These are phyloP conservation scores for Rhyacophila evoluta DNA, from an alignment of 2,888 invertebrate species.

Conservation along the genomic window DNA sequence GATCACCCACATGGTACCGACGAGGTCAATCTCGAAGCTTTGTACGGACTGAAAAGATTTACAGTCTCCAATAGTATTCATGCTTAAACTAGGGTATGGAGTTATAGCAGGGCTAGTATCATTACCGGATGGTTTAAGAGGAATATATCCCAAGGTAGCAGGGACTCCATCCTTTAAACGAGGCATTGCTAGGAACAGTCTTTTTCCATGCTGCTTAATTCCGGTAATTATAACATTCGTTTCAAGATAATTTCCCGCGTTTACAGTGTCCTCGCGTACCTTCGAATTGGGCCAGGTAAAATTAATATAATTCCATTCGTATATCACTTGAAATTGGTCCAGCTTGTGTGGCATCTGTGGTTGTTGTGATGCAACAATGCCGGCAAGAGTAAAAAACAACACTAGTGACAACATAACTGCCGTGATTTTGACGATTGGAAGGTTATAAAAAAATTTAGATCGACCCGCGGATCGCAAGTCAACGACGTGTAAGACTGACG, in stretches of 20 bases:
- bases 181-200: conserved; percentile 77
- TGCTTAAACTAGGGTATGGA: conserved; percentile 80
- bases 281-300: conserved; percentile 75
- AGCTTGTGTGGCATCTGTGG: conserved; percentile 57
- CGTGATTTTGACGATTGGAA: background rate
- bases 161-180: conserved; percentile 79
- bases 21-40: conserved; percentile 78
- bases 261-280: conserved; percentile 68
- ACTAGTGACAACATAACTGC: background rate
- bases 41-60: conserved; percentile 80
- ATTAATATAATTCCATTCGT: conserved; percentile 80
- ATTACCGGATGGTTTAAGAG: conserved; percentile 61
- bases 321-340: conserved; percentile 76
- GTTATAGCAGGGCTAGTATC: conserved; percentile 71
- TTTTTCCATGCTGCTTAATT: conserved; percentile 75
- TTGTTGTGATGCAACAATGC: background rate
- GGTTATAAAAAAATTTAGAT: too few species aligned
- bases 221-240: conserved; percentile 78
- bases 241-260: conserved; percentile 73
- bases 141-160: conserved; percentile 74
- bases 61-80: conserved; percentile 77
- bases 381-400: background rate
- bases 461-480: background rate
- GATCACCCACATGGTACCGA: conserved; percentile 77
- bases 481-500: background rate